Conservation (phyloP, 2,888 invertebrate genomes). For the Phaonia tiefii region DNA sequence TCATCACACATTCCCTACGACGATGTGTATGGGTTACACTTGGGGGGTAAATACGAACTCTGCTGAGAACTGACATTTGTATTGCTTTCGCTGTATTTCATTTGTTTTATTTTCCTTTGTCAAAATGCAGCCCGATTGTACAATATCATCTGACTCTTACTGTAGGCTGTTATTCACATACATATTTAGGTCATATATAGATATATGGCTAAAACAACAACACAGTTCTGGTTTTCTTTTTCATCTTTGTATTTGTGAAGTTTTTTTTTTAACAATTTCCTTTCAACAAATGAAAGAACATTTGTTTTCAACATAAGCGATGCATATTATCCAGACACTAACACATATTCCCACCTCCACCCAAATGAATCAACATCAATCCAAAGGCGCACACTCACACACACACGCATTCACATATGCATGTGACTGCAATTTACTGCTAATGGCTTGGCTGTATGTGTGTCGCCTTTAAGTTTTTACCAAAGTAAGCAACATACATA, state of each 20-base stretch:
- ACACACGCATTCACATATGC: background rate
- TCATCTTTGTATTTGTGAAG: constrained; percentile 27
- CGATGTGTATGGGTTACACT: no score
- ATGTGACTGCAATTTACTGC: background rate
- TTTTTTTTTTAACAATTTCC: background rate
- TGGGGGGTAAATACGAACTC: no score
- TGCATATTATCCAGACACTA: background rate
- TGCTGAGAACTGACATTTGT: no score
- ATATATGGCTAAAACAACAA: constrained; percentile 12
- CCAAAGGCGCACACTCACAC: background rate
- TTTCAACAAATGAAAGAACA: constrained; percentile 4
- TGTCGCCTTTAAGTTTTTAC: no score
- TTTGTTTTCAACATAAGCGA: constrained; percentile 4
- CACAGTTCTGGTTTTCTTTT: constrained; percentile 21
- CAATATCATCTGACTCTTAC: background rate
- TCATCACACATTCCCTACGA: no score
- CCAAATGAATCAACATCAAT: no score
- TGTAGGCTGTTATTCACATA: background rate
- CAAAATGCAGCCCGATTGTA: no score
- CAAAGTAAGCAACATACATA: no score
- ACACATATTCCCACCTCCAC: no score
- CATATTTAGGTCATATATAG: constrained; percentile 2
- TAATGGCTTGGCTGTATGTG: background rate
- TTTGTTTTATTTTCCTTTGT: no score
- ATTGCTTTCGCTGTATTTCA: no score